Conservation (phyloP, 2,113 vertebrate species). For the Smithornis capensis region DNA sequence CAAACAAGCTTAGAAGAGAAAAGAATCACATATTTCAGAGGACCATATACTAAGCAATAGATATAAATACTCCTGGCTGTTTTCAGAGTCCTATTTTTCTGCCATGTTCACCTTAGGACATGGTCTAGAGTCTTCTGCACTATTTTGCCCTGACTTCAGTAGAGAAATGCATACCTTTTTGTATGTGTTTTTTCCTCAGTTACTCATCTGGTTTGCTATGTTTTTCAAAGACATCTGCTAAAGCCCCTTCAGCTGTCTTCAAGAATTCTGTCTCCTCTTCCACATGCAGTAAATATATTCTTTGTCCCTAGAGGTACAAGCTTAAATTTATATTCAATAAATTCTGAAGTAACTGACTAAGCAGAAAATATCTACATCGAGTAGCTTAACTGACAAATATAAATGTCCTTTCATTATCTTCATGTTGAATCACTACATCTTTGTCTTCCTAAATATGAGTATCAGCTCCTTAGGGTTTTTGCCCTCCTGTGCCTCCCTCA, state of each 20-base stretch:
- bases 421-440: background rate
- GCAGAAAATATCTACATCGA: background rate
- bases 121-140: background rate
- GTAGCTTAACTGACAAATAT: background rate
- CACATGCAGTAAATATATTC: background rate
- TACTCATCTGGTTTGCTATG: background rate
- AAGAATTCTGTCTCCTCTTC: background rate
- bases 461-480: background rate
- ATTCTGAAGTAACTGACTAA: background rate
- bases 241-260: background rate
- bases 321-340: background rate
- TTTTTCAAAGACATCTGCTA: background rate
- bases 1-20: background rate
- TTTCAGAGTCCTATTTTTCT: background rate
- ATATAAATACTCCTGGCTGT: background rate
- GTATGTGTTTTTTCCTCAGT: background rate
- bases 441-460: background rate
- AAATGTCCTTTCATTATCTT: background rate
- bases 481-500: background rate
- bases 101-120: background rate
- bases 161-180: background rate
- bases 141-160: background rate
- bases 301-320: background rate
- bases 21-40: background rate
- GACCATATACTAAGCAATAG: background rate